Percentiles rank a stretch among this genome's conserved stretches.
Conservation (phyloP, 2,888 invertebrate genomes). For the Ormyrus nitidulus region DNA sequence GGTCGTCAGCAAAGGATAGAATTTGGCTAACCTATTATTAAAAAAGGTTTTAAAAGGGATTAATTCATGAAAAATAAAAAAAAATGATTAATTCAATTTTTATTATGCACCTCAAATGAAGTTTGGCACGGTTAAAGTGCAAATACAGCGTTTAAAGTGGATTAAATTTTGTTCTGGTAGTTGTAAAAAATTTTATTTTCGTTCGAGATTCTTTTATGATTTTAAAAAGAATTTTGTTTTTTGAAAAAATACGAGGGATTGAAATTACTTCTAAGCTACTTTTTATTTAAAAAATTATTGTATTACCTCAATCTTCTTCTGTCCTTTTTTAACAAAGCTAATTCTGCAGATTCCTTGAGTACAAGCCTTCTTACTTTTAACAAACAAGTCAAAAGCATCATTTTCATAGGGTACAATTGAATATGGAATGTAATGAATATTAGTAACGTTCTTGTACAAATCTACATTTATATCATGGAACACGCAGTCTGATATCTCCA, state of each 20-base stretch:
- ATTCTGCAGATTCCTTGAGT: conserved; percentile 4
- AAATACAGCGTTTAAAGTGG: too few relatives aligned
- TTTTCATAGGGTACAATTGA: background rate
- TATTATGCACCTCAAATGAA: too few relatives aligned
- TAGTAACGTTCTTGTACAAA: background rate
- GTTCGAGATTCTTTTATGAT: background rate
- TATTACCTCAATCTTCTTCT: background rate
- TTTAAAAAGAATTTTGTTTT: background rate
- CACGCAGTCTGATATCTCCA: background rate
- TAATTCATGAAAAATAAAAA: too few relatives aligned
- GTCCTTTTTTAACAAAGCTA: background rate
- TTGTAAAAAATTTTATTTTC: too few relatives aligned
- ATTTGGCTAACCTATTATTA: background rate
- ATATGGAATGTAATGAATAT: background rate
- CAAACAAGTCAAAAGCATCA: background rate
- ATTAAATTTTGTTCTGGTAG: too few relatives aligned
- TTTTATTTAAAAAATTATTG: background rate
- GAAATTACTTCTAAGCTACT: background rate
- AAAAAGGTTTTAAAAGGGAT: too few relatives aligned
- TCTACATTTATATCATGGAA: background rate
- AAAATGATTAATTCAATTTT: too few relatives aligned
- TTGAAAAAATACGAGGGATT: background rate
- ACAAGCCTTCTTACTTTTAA: background rate
- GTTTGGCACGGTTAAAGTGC: too few relatives aligned
- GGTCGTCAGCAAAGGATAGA: background rate